Percentiles rank a stretch among this genome's conserved stretches.
Conservation (phyloP, 2,888 invertebrate species). For the Trachelus stipa region DNA sequence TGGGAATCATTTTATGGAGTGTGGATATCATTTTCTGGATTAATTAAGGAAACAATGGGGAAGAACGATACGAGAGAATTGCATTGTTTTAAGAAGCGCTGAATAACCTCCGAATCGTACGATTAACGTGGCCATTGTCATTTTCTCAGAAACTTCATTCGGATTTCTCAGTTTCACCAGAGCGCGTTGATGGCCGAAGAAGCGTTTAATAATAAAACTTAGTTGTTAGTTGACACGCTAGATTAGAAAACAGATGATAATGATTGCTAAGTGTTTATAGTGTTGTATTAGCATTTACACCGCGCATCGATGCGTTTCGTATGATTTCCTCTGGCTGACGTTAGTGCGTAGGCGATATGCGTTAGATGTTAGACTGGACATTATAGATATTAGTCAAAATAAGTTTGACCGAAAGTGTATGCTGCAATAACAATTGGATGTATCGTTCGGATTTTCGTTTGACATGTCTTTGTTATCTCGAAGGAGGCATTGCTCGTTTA, state of each 20-base stretch:
- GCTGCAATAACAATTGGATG: conserved; percentile 49
- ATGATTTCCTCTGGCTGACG: conserved; percentile 7
- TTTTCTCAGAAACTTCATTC: neutral
- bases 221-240: conserved; percentile 3
- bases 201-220: conserved; percentile 1
- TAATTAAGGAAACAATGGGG: neutral
- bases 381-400: conserved; percentile 39
- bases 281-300: conserved; percentile 36
- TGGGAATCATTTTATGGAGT: neutral
- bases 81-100: neutral
- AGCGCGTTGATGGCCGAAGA: conserved; percentile 7
- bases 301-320: conserved; percentile 33
- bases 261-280: conserved; percentile 33
- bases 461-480: conserved; percentile 46
- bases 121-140: neutral
- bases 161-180: neutral
- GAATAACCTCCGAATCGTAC: neutral
- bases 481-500: conserved; percentile 51
- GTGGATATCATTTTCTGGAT: neutral
- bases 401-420: conserved; percentile 46
- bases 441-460: conserved; percentile 40
- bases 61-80: neutral
- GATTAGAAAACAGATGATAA: conserved; percentile 19
- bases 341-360: conserved; percentile 31
- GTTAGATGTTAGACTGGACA: conserved; percentile 34